phyloP scores from a whole-genome alignment of 2,113 vertebrate genomes.

The Cottus gobio region DNA sequence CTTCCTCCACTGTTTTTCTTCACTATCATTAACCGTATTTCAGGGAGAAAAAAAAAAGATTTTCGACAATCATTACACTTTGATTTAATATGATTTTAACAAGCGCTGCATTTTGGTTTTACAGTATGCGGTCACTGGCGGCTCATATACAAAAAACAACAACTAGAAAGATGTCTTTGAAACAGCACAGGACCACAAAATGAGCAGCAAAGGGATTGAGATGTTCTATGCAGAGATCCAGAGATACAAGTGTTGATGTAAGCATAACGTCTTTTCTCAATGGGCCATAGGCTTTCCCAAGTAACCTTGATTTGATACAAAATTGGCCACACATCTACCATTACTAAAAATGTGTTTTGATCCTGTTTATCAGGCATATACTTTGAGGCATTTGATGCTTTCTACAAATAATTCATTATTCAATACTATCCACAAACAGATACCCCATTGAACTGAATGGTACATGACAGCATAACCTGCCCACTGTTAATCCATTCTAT shows the following conservation, averaged over 20 bases:
- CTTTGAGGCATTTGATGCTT: conserved; percentile 21
- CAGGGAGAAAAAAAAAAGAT: background rate
- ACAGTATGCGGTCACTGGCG: conserved; percentile 11
- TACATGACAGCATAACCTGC: conserved; percentile 45
- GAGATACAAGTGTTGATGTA: conserved; percentile 17
- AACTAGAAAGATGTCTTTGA: conserved; percentile 10
- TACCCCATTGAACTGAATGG: conserved; percentile 42
- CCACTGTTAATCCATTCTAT: conserved; percentile 59
- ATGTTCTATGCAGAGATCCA: conserved; percentile 23
- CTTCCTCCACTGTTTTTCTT: conserved; percentile 54
- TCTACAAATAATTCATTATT: conserved; percentile 46
- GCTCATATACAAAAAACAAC: background rate
- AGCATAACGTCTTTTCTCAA: conserved; percentile 50
- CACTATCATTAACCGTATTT: conserved; percentile 67
- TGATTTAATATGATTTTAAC: conserved; percentile 65
- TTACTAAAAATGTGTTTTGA: conserved; percentile 41
- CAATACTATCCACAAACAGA: conserved; percentile 36
- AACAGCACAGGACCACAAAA: conserved; percentile 4
- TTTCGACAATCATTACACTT: conserved; percentile 56
- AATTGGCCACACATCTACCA: conserved; percentile 43
- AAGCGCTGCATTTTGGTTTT: conserved; percentile 44
- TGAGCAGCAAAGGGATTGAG: conserved; percentile 5
- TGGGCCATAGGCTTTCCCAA: conserved; percentile 26
- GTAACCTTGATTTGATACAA: conserved; percentile 48
- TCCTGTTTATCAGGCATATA: conserved; percentile 27